These are phyloP conservation scores for Parauchenoglanis punctatus DNA, from an alignment of 2,797 vertebrate species.

Conservation along the genomic window DNA sequence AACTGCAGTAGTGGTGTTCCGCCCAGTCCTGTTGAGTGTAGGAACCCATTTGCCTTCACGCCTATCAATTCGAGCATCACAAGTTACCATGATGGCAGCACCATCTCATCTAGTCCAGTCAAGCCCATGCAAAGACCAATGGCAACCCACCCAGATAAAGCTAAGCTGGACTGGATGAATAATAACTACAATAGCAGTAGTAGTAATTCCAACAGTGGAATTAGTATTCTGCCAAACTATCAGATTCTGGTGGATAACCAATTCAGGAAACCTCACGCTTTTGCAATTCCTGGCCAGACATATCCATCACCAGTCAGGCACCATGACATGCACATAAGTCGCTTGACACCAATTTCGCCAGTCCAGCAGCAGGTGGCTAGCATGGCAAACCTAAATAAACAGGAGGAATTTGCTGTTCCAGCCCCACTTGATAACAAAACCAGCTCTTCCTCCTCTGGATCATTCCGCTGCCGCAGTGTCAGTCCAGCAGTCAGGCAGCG, in stretches of 20 bases:
- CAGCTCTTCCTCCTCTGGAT: constrained; percentile 70
- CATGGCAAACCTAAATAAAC: constrained; percentile 79
- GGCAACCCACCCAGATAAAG: constrained; percentile 97
- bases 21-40: constrained; percentile 95
- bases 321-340: constrained; percentile 86
- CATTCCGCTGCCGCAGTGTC: constrained; percentile 92
- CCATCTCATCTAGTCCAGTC: constrained; percentile 91
- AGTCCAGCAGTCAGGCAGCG: constrained; percentile 96
- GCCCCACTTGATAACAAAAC: constrained; percentile 93
- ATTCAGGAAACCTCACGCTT: constrained; percentile 97
- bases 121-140: constrained; percentile 98
- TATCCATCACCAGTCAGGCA: constrained; percentile 85
- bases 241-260: constrained; percentile 92
- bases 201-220: constrained; percentile 76
- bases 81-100: constrained; percentile 88
- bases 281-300: constrained; percentile 88
- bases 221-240: constrained; percentile 89
- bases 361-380: constrained; percentile 86
- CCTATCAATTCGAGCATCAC: constrained; percentile 94
- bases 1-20: constrained; percentile 96
- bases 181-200: constrained; percentile 83
- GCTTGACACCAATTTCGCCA: constrained; percentile 92
- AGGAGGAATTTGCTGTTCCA: constrained; percentile 96
- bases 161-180: constrained; percentile 96
- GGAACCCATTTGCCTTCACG: constrained; percentile 96